Percentiles rank a stretch among this genome's conserved stretches.
Conservation (phyloP, 53 echinoderm and acorn worm genomes). For the Stichopus horrens region DNA sequence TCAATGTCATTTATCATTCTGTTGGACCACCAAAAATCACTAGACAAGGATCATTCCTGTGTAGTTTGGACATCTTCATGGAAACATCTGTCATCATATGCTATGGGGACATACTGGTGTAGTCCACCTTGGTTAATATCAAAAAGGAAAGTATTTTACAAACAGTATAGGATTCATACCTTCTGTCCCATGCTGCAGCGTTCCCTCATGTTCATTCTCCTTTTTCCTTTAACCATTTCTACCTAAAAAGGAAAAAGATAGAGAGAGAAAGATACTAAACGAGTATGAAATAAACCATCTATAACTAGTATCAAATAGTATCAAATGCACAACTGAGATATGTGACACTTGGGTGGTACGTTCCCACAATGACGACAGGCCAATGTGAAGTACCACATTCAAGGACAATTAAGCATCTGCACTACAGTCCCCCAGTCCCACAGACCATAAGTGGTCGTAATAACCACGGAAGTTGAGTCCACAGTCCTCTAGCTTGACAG, state of each 20-base stretch:
- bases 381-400: no score
- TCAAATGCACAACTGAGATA: no score
- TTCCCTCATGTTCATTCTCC: slow-evolving; percentile 45
- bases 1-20: background rate
- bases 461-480: no score
- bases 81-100: background rate
- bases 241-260: background rate
- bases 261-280: background rate
- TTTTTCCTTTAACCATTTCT: slow-evolving; percentile 32
- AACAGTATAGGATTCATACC: background rate
- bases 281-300: no score
- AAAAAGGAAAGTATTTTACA: background rate
- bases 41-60: background rate
- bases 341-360: no score
- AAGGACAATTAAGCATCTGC: no score
- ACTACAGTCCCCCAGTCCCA: no score
- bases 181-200: slow-evolving; percentile 46
- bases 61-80: background rate
- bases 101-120: background rate
- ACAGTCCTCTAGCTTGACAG: no score
- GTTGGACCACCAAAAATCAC: background rate
- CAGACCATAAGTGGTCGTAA: no score
- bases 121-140: background rate
- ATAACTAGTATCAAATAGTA: no score
- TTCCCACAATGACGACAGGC: no score